Conservation (phyloP, 2,113 vertebrate genomes). For the Marcusenius ussheri region DNA sequence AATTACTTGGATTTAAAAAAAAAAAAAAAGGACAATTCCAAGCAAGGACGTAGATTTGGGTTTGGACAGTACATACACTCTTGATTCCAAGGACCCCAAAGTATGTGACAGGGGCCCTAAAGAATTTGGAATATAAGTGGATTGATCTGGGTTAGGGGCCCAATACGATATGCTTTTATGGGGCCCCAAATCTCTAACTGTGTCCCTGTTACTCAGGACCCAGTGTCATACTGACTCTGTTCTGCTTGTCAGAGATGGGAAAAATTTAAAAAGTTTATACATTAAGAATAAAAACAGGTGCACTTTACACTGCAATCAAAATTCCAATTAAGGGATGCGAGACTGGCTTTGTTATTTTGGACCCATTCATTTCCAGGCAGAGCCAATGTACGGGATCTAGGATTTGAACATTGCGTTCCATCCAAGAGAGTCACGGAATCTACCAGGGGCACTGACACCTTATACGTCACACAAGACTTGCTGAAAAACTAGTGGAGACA, state of each 20-base stretch:
- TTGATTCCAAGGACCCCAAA: not conserved
- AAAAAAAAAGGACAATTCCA: not conserved
- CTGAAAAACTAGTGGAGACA: not conserved
- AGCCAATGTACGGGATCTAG: not conserved
- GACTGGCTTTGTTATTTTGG: not conserved
- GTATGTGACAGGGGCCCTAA: not conserved
- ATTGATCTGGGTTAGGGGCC: not conserved
- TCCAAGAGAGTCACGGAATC: not conserved
- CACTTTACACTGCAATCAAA: not conserved
- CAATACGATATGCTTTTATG: not conserved
- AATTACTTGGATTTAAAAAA: not conserved
- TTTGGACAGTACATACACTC: not conserved
- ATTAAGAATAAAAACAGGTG: not conserved
- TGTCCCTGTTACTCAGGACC: not conserved
- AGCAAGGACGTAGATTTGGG: not conserved
- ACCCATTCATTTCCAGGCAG: not conserved
- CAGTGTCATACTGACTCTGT: not conserved
- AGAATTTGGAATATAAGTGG: not conserved
- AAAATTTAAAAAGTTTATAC: not conserved
- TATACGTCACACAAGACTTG: not conserved
- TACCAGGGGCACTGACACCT: not conserved
- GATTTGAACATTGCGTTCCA: conserved; percentile 8
- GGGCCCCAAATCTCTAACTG: not conserved
- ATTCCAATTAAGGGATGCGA: not conserved
- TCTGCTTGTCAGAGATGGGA: not conserved